A percentile compares a stretch with the other conserved stretches of the same genome.
Conservation (phyloP, 1,140 invertebrate genomes). For the Sycobia sp. region DNA sequence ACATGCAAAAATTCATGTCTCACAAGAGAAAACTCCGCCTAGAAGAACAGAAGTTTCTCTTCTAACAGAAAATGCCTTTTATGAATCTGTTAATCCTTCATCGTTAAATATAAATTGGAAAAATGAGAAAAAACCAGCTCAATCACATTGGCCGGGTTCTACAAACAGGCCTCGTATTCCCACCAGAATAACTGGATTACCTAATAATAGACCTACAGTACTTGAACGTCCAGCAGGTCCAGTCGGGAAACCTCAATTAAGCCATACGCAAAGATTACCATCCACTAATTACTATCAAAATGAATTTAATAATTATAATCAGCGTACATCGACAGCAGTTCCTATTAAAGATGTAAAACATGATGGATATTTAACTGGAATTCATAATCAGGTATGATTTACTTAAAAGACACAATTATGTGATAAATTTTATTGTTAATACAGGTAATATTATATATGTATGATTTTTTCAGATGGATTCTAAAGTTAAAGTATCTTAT, state of each 20-base stretch:
- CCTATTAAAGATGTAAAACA: conserved; percentile 15
- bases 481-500: conserved; percentile 23
- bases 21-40: conserved; percentile 46
- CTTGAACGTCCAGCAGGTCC: conserved; percentile 44
- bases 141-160: conserved; percentile 47
- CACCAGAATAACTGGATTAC: conserved; percentile 37
- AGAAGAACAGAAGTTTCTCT: conserved; percentile 52
- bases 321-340: conserved; percentile 14
- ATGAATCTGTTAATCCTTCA: conserved; percentile 32
- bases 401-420: not conserved
- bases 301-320: conserved; percentile 32
- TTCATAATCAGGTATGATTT: conserved; percentile 28
- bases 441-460: not conserved
- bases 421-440: not conserved
- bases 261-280: conserved; percentile 41
- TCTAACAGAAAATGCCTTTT: conserved; percentile 44
- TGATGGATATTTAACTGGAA: not conserved
- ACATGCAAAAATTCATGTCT: conserved; percentile 45
- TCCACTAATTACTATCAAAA: conserved; percentile 40
- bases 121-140: conserved; percentile 48
- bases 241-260: conserved; percentile 43
- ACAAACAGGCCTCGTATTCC: conserved; percentile 42
- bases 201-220: conserved; percentile 42
- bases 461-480: conserved; percentile 4
- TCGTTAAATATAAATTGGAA: conserved; percentile 48